Conservation (phyloP, 2,888 invertebrate species). For the Pedicia rivosa region DNA sequence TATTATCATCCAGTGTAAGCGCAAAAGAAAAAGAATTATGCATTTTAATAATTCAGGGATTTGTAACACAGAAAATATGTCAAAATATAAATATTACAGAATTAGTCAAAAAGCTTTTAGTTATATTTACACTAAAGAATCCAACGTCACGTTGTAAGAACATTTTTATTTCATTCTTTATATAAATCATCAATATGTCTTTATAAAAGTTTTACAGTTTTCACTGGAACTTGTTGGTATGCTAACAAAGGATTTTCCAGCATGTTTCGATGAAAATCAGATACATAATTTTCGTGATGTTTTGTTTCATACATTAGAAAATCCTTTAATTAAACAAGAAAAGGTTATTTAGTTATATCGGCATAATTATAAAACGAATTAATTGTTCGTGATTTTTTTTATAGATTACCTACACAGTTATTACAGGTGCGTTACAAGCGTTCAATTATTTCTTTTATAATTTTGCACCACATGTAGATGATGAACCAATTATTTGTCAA, state of each 20-base stretch:
- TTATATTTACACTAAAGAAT: conserved; percentile 13
- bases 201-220: conserved; percentile 15
- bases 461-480: conserved; percentile 13
- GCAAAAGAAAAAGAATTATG: conserved; percentile 18
- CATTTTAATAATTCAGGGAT: conserved; percentile 14
- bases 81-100: conserved; percentile 8
- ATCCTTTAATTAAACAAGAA: conserved; percentile 12
- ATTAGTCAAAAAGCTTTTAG: conserved; percentile 11
- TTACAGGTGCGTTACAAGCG: conserved; percentile 16
- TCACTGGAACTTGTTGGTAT: conserved; percentile 26
- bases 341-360: conserved; percentile 9
- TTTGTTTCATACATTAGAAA: conserved; percentile 15
- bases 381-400: neutral
- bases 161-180: neutral
- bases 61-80: conserved; percentile 11
- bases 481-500: conserved; percentile 12
- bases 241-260: conserved; percentile 28
- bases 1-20: conserved; percentile 13
- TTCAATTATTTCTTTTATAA: conserved; percentile 14
- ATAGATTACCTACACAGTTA: conserved; percentile 12
- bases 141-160: conserved; percentile 7
- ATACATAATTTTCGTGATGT: conserved; percentile 12
- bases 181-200: neutral
- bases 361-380: neutral
- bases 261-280: conserved; percentile 15